Evolutionary conservation across 35 echinoderm and acorn worm genomes (phyloP), one percentile per base, ranked within the genome.

Genomic region (Holothuria glaberrima): DNA sequence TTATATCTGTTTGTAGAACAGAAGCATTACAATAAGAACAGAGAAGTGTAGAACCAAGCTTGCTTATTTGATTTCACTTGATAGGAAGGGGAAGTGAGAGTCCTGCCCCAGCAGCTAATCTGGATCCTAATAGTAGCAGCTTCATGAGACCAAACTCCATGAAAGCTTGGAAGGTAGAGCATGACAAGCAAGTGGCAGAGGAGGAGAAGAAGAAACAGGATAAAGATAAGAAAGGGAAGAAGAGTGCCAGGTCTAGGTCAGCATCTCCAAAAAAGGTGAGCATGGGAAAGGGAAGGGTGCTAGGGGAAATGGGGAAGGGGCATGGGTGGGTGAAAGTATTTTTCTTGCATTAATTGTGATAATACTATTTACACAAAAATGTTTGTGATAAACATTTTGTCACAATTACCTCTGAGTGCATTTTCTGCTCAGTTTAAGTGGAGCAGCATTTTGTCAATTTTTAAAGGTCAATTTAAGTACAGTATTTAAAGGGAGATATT

Each of bases 141-240:
- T 98, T 98, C 54, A 98, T 98, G 96, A 63, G 96, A 68, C 93
- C 96, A 54, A 94, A 94, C 66, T 98, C 96, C 80, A 94, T 98
- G 96, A 98, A 98, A 25, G 90, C 93, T 24, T 98, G 96, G 96
- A 98, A 98, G 87, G 68, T 94, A 16, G 96, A 98, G 59, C 90
- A 98, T 18, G 96, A 98, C 52, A 98, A 89, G 59, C 30, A 94
- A 5, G 41, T 83, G 41, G 96, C 94, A 54, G 96, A 98, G 66
- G 96, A 98, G 24, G 90, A 90, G 32, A 89, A 80, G 75, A 94
- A 98, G 59, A 88, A 88, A 59, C 69, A 71, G 71, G 93, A 94
- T 64, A 93, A 94, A 80, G 96, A 94, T 13, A 97, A 94, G 85
- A 97, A 97, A 68, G 89, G 95, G 13, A 91, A 58, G n/a, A 81